Evolutionary conservation across 2,888 invertebrate species (phyloP), one percentile per base, ranked within the genome.

Genomic region (Bruchidius siliquastri): DNA sequence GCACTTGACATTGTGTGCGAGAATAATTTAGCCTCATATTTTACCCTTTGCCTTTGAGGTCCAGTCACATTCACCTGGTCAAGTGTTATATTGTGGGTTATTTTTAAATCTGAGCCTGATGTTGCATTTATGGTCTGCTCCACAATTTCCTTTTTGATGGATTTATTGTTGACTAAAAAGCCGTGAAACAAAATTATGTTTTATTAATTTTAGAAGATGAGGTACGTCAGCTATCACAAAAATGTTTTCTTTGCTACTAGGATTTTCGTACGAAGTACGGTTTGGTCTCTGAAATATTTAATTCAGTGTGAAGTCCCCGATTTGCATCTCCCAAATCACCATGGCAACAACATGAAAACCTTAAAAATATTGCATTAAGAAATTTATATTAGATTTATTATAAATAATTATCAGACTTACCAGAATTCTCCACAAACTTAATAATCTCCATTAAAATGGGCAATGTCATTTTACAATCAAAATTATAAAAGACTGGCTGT

Each of bases 401-500:
- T 21, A 74, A 20, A n/a, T n/a, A n/a, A n/a, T n/a, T 18, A 22
- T 32, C 69, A 75, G 21, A 6, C 30, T 73, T 70, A 75, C 74
- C 76, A 21, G 71, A 73, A 69, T 72, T 67, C 73, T 77, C 74
- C 21, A 73, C 71, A 74, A 72, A 77, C 6, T 74, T 71, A 21
- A 81, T 77, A 22, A 77, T 76, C 22, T 77, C 68, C 21, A 74
- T 69, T 67, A 81, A 73, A 21, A 75, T 75, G 2, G 75, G 70
- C 67, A 73, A 74, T 6, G 79, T 78, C 76, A 81, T 77, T 49
- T 74, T 74, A 71, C 74, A 77, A 72, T 81, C 80, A 76, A 74
- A 82, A 73, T 77, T 72, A 72, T 75, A 82, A 78, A 79, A 82
- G 67, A 81, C 74, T 30, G 80, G 80, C 74, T 81, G 80, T 69